Conservation (phyloP, 2,797 vertebrate genomes). For the Acanthis flammea region DNA sequence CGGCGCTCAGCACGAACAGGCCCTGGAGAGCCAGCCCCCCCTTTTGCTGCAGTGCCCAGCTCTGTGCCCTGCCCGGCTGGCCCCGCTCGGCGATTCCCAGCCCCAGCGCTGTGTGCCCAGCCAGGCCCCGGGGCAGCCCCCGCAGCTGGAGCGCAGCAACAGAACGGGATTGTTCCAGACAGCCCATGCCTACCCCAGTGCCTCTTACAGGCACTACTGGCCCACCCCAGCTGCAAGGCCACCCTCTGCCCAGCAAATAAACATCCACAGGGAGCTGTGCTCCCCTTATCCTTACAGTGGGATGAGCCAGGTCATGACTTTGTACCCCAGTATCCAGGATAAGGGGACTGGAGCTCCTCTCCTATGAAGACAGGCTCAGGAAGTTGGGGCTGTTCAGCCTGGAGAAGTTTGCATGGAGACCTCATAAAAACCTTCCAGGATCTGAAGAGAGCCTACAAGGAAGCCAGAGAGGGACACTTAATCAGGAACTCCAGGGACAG, state of each 20-base stretch:
- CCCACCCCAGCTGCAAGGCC: not conserved
- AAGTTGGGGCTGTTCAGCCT: not conserved
- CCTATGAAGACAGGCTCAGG: not conserved
- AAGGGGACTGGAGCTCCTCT: not conserved
- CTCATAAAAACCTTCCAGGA: not conserved
- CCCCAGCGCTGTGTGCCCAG: not conserved
- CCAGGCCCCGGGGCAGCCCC: not conserved
- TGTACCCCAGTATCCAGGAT: slow-evolving; percentile 66
- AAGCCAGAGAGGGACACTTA: not conserved
- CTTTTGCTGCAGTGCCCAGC: not conserved
- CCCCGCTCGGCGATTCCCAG: accelerated
- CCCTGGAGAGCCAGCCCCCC: not conserved
- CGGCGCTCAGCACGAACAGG: not conserved
- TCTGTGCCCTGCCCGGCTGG: not conserved
- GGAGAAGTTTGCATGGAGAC: not conserved
- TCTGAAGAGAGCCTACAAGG: not conserved
- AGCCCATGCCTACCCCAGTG: accelerated
- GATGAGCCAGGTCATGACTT: slow-evolving; percentile 68
- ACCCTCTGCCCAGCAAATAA: slow-evolving; percentile 24
- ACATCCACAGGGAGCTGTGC: slow-evolving; percentile 61
- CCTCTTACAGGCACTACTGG: not conserved
- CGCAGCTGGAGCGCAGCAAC: not conserved
- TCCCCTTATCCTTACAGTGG: slow-evolving; percentile 68
- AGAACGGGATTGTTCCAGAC: not conserved
- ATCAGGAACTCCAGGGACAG: not conserved